Percentiles rank a stretch among this genome's conserved stretches.
Conservation (phyloP, 1,140 invertebrate genomes). For the Cryptotermes secundus region DNA sequence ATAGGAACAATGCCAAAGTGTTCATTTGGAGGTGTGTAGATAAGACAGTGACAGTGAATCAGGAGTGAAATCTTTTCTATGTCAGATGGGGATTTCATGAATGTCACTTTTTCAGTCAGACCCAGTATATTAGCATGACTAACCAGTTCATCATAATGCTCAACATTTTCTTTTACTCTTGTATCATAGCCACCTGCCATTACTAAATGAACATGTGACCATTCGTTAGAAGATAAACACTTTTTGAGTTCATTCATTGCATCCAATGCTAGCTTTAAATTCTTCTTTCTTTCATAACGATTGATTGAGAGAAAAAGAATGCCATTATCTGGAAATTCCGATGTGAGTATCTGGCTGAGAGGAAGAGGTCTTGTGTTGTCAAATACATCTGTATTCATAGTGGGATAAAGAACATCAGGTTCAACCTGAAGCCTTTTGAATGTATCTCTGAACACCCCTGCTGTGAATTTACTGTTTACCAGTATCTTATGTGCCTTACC, state of each 20-base stretch:
- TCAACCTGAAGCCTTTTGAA: conserved; percentile 68
- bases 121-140: conserved; percentile 62
- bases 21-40: conserved; percentile 96
- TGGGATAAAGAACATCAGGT: conserved; percentile 91
- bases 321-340: conserved; percentile 50
- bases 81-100: conserved; percentile 86
- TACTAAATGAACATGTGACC: conserved; percentile 74
- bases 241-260: conserved; percentile 69
- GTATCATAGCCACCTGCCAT: conserved; percentile 97
- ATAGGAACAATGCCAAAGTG: conserved; percentile 99
- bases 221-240: conserved; percentile 55
- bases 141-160: conserved; percentile 79
- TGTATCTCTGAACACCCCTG: conserved; percentile 78
- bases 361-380: conserved; percentile 57
- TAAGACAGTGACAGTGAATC: conserved; percentile 67
- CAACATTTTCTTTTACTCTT: conserved; percentile 84
- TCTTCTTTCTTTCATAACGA: conserved; percentile 97
- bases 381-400: conserved; percentile 80
- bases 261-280: conserved; percentile 79
- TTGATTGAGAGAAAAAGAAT: conserved; percentile 92
- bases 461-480: conserved; percentile 94
- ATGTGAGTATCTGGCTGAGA: conserved; percentile 51
- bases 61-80: conserved; percentile 80
- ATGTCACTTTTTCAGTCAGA: conserved; percentile 74
- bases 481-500: conserved; percentile 81